These are phyloP conservation scores for Phycodurus eques DNA, from an alignment of 2,113 vertebrate genomes.

Conservation along the genomic window DNA sequence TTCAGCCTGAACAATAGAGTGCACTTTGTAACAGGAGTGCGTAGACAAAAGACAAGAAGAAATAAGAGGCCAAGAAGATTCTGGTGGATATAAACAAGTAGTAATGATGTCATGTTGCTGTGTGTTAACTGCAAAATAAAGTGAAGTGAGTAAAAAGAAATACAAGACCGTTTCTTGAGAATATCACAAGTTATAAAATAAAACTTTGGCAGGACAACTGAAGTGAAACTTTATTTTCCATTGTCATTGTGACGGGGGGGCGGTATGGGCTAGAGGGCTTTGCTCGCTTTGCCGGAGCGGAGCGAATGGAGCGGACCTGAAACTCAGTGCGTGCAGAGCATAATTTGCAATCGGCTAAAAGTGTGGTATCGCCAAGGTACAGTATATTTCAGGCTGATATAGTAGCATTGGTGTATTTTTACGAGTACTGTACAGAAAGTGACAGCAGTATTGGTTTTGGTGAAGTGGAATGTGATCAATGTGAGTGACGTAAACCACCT, in stretches of 20 bases:
- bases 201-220: neutral
- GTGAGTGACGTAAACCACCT: no score
- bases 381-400: no score
- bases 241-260: neutral
- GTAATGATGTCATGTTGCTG: neutral
- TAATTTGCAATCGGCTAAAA: no score
- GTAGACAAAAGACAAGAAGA: neutral
- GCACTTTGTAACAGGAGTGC: neutral
- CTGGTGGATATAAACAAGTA: neutral
- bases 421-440: no score
- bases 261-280: no score
- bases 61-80: neutral
- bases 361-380: no score
- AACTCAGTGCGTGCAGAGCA: no score
- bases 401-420: no score
- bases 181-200: neutral
- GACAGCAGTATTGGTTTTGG: no score
- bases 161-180: neutral
- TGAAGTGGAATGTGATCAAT: no score
- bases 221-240: neutral
- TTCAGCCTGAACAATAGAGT: neutral
- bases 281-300: no score
- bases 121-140: neutral
- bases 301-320: no score
- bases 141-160: neutral